Evolutionary conservation across 2,888 invertebrate genomes (phyloP).

Genomic region (Rhamnusium bicolor): DNA sequence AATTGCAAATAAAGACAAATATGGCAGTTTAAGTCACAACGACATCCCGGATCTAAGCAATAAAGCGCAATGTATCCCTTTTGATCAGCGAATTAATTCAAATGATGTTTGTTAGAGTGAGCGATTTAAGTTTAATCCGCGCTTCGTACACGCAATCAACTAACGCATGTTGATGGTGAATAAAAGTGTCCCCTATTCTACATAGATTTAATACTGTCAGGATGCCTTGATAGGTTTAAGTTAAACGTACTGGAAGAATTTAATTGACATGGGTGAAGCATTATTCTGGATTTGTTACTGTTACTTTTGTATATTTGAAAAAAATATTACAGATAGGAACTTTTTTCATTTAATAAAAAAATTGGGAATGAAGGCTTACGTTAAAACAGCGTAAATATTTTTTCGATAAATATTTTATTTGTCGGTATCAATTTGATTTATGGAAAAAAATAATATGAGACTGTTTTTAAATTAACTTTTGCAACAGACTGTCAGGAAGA

Average conservation of each 20-base stretch:
- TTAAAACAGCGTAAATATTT: no score
- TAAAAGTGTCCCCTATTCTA: neutral
- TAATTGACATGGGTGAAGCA: slow-evolving; percentile 23
- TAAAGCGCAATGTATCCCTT: slow-evolving; percentile 48
- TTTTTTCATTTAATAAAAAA: no score
- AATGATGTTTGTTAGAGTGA: slow-evolving; percentile 54
- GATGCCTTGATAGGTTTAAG: slow-evolving; percentile 8
- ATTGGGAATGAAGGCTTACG: no score
- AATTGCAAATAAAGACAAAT: slow-evolving; percentile 1
- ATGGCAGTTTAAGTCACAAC: slow-evolving; percentile 15
- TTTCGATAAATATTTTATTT: no score
- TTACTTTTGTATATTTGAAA: no score
- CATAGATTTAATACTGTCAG: neutral
- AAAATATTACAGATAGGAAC: no score
- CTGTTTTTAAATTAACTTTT: no score
- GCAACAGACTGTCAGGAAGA: no score
- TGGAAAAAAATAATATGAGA: no score
- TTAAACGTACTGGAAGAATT: slow-evolving; percentile 19
- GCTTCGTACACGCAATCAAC: slow-evolving; percentile 6
- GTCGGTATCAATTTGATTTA: no score
- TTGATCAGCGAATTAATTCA: slow-evolving; percentile 54
- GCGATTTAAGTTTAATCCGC: slow-evolving; percentile 50
- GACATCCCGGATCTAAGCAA: slow-evolving; percentile 54
- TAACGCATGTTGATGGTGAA: slow-evolving; percentile 5
- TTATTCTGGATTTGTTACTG: no score